Evolutionary conservation across 1,140 invertebrate species (phyloP), one percentile per base, ranked within the genome.

Genomic region (Drosophila erecta): DNA sequence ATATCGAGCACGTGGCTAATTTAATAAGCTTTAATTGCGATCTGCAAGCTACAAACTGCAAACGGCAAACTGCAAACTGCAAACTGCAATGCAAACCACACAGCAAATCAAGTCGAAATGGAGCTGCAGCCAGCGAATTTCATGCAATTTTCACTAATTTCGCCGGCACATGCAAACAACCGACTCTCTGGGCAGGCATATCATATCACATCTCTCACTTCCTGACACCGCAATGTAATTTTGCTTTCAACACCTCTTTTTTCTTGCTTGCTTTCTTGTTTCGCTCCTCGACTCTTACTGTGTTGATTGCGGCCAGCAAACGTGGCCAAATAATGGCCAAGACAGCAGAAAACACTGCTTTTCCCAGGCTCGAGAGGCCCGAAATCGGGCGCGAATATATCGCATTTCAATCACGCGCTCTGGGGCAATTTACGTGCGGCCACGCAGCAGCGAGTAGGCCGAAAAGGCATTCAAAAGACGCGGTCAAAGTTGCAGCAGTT

Each of bases 361-460:
- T 86, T 86, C 84, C 83, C 83, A 86, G 83, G 83, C 83, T 86
- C 57, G 47, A 51, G 41, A 33, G 57, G 65, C 78, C 83, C 84
- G 41, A 89, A 89, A 89, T 89, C 85, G 84, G 84, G 85, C 84
- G 84, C 84, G 85, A 89, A 89, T 89, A 89, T 89, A 89, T 89
- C 84, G 84, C 84, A 89, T 89, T 89, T 89, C 84, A 89, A 89
- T 89, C 84, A 89, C 84, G 84, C 84, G 84, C 83, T 61, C 37
- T 55, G 79, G 57, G 60, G 84, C 80, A 89, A 89, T 89, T 89
- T 89, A 85, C 79, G 80, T 83, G 80, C 79, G 47, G 47, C 47
- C 47, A 50, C 47, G 47, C 47, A 50, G 37, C 37, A 14, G 47
- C 47, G 69, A 67, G 61, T 60, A 43, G 73, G 56, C 55, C 58